Base-by-base conservation (phyloP, 37 sponge, comb jelly and placozoan genomes). In the Oscarella lobularis region DNA sequence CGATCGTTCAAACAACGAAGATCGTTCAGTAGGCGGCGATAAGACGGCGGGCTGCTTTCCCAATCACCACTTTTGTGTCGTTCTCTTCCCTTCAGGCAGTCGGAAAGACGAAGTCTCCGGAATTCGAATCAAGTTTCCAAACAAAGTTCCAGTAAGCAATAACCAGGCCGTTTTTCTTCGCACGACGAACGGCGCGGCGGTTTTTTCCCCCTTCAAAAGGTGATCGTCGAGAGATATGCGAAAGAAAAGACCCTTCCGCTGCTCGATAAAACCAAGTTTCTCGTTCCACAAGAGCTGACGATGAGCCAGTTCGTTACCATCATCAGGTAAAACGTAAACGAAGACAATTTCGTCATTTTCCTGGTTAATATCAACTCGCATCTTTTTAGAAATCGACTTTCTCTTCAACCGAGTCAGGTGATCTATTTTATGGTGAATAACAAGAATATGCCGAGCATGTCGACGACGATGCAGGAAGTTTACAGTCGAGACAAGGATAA, bases 71-170 rank as follows among this genome's bases (percentile, higher is more conserved):
- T 1, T 1, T 2, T 34, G 29, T 36, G 2, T 0, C 9, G 2
- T 30, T 79, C 38, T 38, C 39, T 66, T 32, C 70, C 9, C 37
- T 85, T 6, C 82, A 98, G 99, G 87, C 27, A 94, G 92, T 84
- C 72, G 99, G 38, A 86, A 86, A 75, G 87, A 87, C 48, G 99
- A 98, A 69, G 99, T 93, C 27, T 84, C 83, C 20, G 94, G 88
- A 79, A 98, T 98, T 41, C 87, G 99, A 68, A 41, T 86, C 39
- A 98, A 98, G 76, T 94, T 92, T 74, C 99, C 99, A 2, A 87
- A 86, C 67, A 98, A 98, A 90, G 89, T 94, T 1, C 99, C 99
- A 6, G 99, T 93, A 81, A 90, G 88, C n/a, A n/a, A n/a, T n/a
- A n/a, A n/a, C n/a, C n/a, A n/a, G n/a, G n/a, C 9, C 60, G 60